Conservation (phyloP, 2,888 invertebrate species). For the Pseudococcus longispinus region DNA sequence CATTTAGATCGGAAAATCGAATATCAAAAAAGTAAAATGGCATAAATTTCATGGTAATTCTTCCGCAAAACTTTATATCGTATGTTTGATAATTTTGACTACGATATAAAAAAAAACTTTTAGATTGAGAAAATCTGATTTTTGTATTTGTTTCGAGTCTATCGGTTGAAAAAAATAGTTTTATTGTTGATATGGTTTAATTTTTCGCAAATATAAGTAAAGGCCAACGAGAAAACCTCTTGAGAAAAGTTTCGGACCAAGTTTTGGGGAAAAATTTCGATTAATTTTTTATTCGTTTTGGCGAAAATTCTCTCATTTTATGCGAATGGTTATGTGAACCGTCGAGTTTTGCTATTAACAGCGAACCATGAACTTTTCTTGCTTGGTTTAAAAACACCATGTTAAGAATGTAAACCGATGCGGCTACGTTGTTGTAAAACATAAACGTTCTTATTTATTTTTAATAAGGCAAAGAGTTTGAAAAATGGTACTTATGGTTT, state of each 20-base stretch:
- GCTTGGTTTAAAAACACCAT: background rate
- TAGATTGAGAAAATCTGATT: background rate
- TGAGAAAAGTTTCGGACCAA: background rate
- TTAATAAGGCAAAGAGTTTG: conserved; percentile 38
- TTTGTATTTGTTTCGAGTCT: background rate
- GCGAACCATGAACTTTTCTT: background rate
- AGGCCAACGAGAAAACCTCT: background rate
- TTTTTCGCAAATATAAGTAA: background rate
- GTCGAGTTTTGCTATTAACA: background rate
- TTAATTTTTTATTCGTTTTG: conserved; percentile 15
- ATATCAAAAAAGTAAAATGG: background rate
- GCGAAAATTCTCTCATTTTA: background rate
- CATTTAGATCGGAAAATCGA: background rate
- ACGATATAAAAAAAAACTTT: background rate
- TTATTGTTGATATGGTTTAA: background rate
- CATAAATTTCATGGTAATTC: background rate
- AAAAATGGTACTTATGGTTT: conserved; percentile 26
- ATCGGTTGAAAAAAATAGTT: background rate
- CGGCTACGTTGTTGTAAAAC: background rate
- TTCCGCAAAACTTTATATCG: background rate
- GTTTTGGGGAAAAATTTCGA: background rate
- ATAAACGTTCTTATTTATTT: conserved; percentile 41
- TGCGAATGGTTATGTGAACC: background rate
- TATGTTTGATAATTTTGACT: conserved; percentile 1
- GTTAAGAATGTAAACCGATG: conserved; percentile 23